Evolutionary conservation across 2,888 invertebrate genomes (phyloP).

Genomic region (Acronicta psi): DNA sequence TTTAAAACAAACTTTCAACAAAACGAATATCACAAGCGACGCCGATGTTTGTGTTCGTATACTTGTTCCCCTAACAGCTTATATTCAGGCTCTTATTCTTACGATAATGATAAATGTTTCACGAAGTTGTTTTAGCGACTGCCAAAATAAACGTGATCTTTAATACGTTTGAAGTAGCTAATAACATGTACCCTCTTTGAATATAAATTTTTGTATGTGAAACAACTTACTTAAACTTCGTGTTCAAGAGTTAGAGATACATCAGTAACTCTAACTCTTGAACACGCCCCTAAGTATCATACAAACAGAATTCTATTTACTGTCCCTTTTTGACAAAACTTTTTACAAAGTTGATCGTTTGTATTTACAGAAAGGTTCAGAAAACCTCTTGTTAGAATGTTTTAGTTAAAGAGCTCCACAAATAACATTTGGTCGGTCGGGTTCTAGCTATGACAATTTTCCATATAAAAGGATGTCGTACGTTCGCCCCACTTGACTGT

Average conservation of each 20-base stretch:
- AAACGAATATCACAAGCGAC: constrained; percentile 9
- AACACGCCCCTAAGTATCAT: constrained; percentile 61
- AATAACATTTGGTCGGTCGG: constrained; percentile 57
- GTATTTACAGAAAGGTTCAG: constrained; percentile 59
- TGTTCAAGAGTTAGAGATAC: too few relatives aligned
- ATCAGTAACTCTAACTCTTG: constrained; percentile 59
- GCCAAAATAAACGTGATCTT: constrained; percentile 43
- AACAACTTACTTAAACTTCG: constrained; percentile 58
- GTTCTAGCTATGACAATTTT: constrained; percentile 48
- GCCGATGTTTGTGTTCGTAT: constrained; percentile 7
- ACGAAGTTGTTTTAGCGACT: constrained; percentile 45
- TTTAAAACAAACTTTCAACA: constrained; percentile 1
- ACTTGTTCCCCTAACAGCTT: constrained; percentile 27
- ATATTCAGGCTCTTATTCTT: constrained; percentile 20
- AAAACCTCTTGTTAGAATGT: constrained; percentile 54
- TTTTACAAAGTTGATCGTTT: constrained; percentile 55
- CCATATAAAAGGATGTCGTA: constrained; percentile 40
- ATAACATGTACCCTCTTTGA: constrained; percentile 48
- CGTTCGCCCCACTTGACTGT: constrained; percentile 34
- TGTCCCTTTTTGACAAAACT: constrained; percentile 62
- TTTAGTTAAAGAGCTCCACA: constrained; percentile 62
- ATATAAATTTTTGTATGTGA: constrained; percentile 54
- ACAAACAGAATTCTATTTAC: constrained; percentile 66
- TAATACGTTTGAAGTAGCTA: constrained; percentile 54
- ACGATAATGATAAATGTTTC: constrained; percentile 44